phyloP scores from a whole-genome alignment of 1,140 invertebrate species.

The Habropoda laboriosa region DNA sequence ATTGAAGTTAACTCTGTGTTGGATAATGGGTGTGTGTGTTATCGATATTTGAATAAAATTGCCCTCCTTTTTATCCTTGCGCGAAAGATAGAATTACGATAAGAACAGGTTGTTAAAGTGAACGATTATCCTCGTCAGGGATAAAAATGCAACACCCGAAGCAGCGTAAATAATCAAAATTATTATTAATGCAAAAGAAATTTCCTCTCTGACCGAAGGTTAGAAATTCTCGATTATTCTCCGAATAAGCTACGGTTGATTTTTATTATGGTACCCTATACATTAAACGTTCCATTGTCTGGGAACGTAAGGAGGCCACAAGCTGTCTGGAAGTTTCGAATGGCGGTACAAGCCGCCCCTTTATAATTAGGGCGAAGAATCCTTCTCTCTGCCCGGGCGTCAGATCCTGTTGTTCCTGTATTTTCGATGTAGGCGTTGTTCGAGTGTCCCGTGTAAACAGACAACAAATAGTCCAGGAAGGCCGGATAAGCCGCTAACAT shows the following conservation, averaged over 20 bases:
- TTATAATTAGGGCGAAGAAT: not conserved
- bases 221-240: not conserved
- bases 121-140: too few relatives aligned
- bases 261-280: too few relatives aligned
- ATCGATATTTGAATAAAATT: not conserved
- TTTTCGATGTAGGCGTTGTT: conserved; percentile 14
- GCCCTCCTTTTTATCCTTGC: too few relatives aligned
- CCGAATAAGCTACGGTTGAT: too few relatives aligned
- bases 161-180: too few relatives aligned
- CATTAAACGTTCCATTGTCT: too few relatives aligned
- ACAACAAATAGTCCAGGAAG: conserved; percentile 50
- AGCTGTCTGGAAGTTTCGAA: not conserved
- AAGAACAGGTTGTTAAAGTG: too few relatives aligned
- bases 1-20: too few relatives aligned
- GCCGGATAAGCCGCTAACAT: conserved; percentile 59
- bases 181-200: not conserved
- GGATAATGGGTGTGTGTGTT: too few relatives aligned
- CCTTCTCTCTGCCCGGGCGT: not conserved
- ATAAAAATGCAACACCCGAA: too few relatives aligned
- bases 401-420: not conserved
- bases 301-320: not conserved
- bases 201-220: too few relatives aligned
- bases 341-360: not conserved
- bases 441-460: conserved; percentile 46
- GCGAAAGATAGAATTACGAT: not conserved